These are phyloP conservation scores for Colletes latitarsis DNA, from an alignment of 1,140 invertebrate species.

Conservation along the genomic window DNA sequence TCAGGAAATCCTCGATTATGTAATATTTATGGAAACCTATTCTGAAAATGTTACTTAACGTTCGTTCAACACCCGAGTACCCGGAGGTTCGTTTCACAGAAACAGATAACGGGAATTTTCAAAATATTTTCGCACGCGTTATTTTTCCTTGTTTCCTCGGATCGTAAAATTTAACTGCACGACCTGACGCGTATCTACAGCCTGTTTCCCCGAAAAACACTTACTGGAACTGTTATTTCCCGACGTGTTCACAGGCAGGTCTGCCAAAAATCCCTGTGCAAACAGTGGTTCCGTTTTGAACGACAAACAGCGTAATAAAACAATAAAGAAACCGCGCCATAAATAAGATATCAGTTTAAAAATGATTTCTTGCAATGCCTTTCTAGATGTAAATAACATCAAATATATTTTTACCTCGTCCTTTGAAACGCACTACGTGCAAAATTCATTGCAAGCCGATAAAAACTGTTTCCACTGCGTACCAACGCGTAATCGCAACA, in stretches of 20 bases:
- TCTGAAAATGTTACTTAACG: background rate
- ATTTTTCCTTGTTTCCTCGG: too few species aligned
- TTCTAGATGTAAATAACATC: too few species aligned
- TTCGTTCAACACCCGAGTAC: too few species aligned
- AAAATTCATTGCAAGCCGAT: background rate
- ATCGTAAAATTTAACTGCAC: too few species aligned
- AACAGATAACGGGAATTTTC: background rate
- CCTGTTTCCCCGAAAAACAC: background rate
- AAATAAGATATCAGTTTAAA: background rate
- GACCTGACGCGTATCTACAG: too few species aligned
- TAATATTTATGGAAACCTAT: background rate
- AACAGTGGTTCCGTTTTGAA: background rate
- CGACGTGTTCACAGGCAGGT: background rate
- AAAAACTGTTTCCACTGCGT: background rate
- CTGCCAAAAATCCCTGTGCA: background rate
- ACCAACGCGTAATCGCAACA: too few species aligned
- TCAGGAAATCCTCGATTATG: background rate
- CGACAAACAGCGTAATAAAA: background rate
- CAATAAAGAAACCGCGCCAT: background rate
- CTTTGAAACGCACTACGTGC: background rate
- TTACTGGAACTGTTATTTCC: background rate
- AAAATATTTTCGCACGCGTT: background rate
- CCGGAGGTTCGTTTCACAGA: too few species aligned
- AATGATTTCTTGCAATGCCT: background rate
- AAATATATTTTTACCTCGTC: background rate